Evolutionary conservation across 2,888 invertebrate species (phyloP), one percentile per base, ranked within the genome.

Genomic region (Prosopocoilus inquinatus): DNA sequence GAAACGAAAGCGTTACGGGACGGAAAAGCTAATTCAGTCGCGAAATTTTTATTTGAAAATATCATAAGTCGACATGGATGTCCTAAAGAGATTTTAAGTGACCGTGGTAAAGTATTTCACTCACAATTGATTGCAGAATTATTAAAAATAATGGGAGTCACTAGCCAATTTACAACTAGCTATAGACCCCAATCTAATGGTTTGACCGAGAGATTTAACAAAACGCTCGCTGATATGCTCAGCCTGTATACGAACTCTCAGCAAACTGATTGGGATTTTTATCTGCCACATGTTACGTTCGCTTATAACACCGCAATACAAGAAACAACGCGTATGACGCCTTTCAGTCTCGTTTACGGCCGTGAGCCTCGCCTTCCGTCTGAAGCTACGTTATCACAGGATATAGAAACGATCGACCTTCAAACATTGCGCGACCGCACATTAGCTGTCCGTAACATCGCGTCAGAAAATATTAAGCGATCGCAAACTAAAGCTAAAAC

Each of bases 251-350:
- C n/a, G n/a, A n/a, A n/a, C n/a, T n/a, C n/a, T n/a, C n/a, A n/a
- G n/a, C n/a, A n/a, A n/a, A 1, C 20, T 53, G 35, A 35, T 35
- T 35, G 35, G 35, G 35, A 35, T 35, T 9, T 9, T 35, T 35
- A 35, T 35, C 9, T 35, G 35, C n/a, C n/a, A n/a, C 61, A 62
- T 36, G 56, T 65, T 0, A 61, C 60, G 1, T 67, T 64, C 34
- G 65, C 63, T 1, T 67, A 67, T 48, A 67, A 66, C 44, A 60
- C 63, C 1, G n/a, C 59, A 0, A 9, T n/a, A 39, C 67, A 67
- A 53, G 64, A 63, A 3, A 64, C 65, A 1, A 64, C 61, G 9
- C 32, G 58, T 48, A 36, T 52, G 2, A 54, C 59, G 2, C 59
- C 65, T 0, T 35, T 35, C 9, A 35, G 9, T 9, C 9, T 35